Base-by-base conservation (phyloP, 1,140 invertebrate species). In the Pinna nobilis region DNA sequence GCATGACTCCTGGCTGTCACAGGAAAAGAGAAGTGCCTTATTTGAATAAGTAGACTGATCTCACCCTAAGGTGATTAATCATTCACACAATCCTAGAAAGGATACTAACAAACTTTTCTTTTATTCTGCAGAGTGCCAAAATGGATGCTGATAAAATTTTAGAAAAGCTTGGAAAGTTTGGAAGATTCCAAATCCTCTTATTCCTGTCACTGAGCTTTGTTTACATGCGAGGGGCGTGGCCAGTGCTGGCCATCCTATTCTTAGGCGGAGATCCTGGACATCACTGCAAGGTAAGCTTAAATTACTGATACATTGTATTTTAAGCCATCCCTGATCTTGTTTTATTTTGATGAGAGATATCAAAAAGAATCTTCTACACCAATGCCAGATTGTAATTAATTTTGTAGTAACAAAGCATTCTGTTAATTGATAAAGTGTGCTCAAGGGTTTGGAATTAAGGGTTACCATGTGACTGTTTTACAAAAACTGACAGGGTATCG, bases 111-210 rank as follows among this genome's bases (percentile, higher is more conserved):
- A 33, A n/a, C n/a, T 3, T 61, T 61, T 61, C 20, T 47, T 47
- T 47, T 47, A 28, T 55, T 53, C 18, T 13, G 5, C n/a, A 25
- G 33, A 28, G 7, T 81, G n/a, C n/a, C n/a, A n/a, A 81, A 79
- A 94, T 94, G 93, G 95, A 97, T 82, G 94, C 97, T 61, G 96
- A 97, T 84, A 94, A 94, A 67, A 88, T 97, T 15, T 87, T 97
- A 61, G 93, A 94, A 0, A 90, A 95, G 81, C 91, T 98, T n/a
- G 96, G 96, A 0, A 94, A 94, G 79, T 97, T 96, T 85, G 95
- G 96, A 13, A 89, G 91, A 55, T 97, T 96, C 88, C 96, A 98
- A 84, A 93, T 94, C 80, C 89, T 96, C 3, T 87, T 97, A 0
- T 97, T 96, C 85, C 84, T 96, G 1, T 87, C 95, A 77, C 95